Conservation (phyloP, 2,888 invertebrate species). For the Drosophila fungiperda region DNA sequence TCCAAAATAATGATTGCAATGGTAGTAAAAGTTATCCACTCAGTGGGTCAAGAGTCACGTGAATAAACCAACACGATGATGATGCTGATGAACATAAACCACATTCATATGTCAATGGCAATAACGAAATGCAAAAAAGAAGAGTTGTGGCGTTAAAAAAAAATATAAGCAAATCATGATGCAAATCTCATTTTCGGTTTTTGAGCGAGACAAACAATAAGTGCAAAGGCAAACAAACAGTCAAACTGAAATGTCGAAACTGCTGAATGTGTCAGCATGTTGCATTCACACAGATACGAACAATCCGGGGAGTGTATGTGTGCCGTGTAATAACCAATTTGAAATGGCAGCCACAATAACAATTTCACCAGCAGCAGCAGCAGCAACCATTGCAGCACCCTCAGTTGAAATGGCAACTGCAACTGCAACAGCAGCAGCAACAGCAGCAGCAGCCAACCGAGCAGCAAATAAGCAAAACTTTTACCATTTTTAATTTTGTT, state of each 20-base stretch:
- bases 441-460: constrained; percentile 38
- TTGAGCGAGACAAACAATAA: constrained; percentile 46
- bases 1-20: not conserved
- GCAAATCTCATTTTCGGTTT: constrained; percentile 52
- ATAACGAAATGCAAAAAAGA: constrained; percentile 17
- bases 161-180: constrained; percentile 4
- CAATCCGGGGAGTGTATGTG: not conserved
- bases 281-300: constrained; percentile 4
- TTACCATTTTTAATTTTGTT: constrained; percentile 68
- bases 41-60: constrained; percentile 4
- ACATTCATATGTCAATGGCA: constrained; percentile 5
- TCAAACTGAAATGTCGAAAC: constrained; percentile 12
- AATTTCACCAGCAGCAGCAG: constrained; percentile 13
- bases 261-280: constrained; percentile 40
- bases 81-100: constrained; percentile 1
- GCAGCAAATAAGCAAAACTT: constrained; percentile 65
- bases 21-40: constrained; percentile 17
- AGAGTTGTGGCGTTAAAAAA: constrained; percentile 27
- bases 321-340: constrained; percentile 72
- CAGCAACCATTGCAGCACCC: constrained; percentile 17
- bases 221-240: constrained; percentile 37
- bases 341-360: constrained; percentile 60
- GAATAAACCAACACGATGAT: not conserved
- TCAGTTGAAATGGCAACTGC: not conserved
- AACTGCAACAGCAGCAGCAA: constrained; percentile 23